A percentile compares a stretch with the other conserved stretches of the same genome.
Evolutionary conservation across 2,797 vertebrate species (phyloP).

Genomic region (Prionace glauca): DNA sequence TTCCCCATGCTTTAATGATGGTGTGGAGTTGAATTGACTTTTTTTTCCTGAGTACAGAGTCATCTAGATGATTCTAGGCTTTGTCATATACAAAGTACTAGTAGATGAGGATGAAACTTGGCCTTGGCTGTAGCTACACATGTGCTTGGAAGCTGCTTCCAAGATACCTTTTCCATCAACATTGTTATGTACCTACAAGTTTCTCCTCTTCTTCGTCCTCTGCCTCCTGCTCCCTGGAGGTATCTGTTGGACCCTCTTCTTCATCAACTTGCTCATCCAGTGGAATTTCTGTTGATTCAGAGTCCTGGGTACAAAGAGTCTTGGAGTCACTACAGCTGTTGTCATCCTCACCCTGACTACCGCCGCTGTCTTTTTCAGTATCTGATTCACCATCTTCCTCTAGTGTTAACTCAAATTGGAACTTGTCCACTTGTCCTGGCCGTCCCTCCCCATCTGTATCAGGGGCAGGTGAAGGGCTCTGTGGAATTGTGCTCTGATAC

Average conservation of each 20-base stretch:
- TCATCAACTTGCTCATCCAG: slow-evolving; percentile 89
- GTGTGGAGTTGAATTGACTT: slow-evolving; percentile 58
- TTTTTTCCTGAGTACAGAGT: slow-evolving; percentile 97
- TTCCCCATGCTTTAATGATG: slow-evolving; percentile 31
- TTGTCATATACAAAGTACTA: slow-evolving; percentile 63
- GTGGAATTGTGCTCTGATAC: slow-evolving; percentile 99
- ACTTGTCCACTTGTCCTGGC: slow-evolving; percentile 85
- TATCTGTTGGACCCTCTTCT: slow-evolving; percentile 52
- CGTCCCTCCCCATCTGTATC: slow-evolving; percentile 80
- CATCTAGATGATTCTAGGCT: slow-evolving; percentile 72
- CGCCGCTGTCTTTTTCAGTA: slow-evolving; percentile 92
- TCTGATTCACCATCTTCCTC: slow-evolving; percentile 96
- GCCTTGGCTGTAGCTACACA: slow-evolving; percentile 65
- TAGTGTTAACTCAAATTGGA: slow-evolving; percentile 94
- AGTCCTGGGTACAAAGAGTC: slow-evolving; percentile 98
- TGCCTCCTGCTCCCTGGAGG: slow-evolving; percentile 50
- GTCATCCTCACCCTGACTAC: slow-evolving; percentile 89
- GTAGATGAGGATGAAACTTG: slow-evolving; percentile 66
- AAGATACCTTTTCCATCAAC: slow-evolving; percentile 58
- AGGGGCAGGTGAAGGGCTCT: slow-evolving; percentile 85
- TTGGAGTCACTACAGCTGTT: slow-evolving; percentile 97
- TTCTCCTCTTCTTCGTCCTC: slow-evolving; percentile 63
- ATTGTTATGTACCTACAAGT: slow-evolving; percentile 77
- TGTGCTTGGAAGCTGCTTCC: slow-evolving; percentile 69
- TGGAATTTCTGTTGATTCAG: slow-evolving; percentile 91